Evolutionary conservation across 2,797 vertebrate species (phyloP).

Genomic region (Sylvilagus floridanus): DNA sequence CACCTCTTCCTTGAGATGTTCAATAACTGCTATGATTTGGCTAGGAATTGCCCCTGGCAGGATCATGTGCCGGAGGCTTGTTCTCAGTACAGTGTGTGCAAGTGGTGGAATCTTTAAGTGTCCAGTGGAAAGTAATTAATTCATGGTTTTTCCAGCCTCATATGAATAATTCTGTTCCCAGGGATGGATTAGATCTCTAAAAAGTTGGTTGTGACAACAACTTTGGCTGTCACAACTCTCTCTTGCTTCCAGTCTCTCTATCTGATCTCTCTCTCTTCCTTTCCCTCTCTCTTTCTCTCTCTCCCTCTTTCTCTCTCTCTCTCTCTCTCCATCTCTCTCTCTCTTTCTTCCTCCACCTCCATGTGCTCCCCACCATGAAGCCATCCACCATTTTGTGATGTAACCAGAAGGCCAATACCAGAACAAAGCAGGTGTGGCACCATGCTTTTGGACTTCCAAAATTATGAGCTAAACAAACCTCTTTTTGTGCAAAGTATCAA

Average conservation of each 20-base stretch:
- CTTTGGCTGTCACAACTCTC: neutral
- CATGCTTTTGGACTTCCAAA: neutral
- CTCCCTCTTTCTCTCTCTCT: too few species aligned
- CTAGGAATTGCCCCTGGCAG: neutral
- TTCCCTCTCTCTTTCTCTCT: neutral
- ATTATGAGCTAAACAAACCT: neutral
- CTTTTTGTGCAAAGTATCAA: neutral
- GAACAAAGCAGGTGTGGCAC: neutral
- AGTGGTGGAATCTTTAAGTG: neutral
- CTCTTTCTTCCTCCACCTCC: neutral
- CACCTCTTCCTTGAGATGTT: neutral
- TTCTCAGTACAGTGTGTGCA: neutral
- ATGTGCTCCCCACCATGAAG: neutral
- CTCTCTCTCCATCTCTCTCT: too few species aligned
- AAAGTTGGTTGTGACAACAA: neutral
- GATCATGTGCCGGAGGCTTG: too few species aligned
- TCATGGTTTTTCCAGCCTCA: neutral
- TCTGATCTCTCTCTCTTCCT: neutral
- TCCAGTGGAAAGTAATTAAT: neutral
- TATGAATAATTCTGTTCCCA: neutral
- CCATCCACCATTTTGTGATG: neutral
- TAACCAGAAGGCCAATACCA: neutral
- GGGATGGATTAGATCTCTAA: too few species aligned
- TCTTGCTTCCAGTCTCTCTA: neutral
- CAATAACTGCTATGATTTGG: neutral